Evolutionary conservation across 1,140 invertebrate species (phyloP), one percentile per base, ranked within the genome.

Genomic region (Pseudoatta argentina): DNA sequence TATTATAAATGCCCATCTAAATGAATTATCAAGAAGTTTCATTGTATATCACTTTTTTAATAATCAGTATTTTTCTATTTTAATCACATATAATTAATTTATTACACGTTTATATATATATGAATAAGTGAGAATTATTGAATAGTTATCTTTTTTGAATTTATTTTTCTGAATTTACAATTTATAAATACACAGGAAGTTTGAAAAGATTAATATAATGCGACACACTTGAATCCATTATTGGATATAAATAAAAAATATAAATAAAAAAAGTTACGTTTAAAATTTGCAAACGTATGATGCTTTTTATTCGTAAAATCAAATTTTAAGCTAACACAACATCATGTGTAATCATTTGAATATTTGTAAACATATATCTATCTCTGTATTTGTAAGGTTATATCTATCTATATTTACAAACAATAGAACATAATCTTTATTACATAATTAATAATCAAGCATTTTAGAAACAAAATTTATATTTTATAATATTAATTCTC

Each of bases 201-300:
- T 76, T 7, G 1, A 76, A 59, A 59, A 39, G 18, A 3, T 27
- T 72, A 3, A 55, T n/a, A 53, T 16, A 55, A 76, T 24, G 30
- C 27, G 24, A 55, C 39, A 18, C 14, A 24, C 14, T 75, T 75
- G 3, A 51, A n/a, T 64, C 3, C 18, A 51, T 57, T 39, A 27
- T 16, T 57, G 16, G 21, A 21, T 21, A 21, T 21, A 21, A 21
- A 21, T 21, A 21, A 21, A 21, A 21, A 21, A 21, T 21, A 21
- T 21, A 71, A 71, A 44, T n/a, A n/a, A n/a, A 24, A 81, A 71
- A 67, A 79, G 18, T 67, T 24, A 18, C 0, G 21, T 67, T 67
- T 79, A 24, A 55, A 39, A 10, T 51, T 51, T 27, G 8, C 16
- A 67, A 51, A 16, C 16, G 14, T 63, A 63, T 16, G 24, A 10